Evolutionary conservation across 2,113 vertebrate species (phyloP).

Genomic region (Camelus bactrianus): DNA sequence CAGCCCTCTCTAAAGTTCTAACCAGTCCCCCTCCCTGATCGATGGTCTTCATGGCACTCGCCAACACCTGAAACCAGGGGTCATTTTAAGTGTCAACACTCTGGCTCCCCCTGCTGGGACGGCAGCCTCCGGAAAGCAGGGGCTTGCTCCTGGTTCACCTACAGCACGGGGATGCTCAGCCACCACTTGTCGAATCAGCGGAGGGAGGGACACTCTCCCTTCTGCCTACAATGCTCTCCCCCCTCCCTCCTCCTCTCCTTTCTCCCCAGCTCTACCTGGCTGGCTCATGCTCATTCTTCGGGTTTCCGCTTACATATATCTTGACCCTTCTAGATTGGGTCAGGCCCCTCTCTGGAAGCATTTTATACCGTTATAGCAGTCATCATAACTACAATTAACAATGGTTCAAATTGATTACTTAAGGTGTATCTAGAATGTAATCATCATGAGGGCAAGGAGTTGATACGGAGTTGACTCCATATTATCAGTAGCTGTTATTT

Average conservation of each 20-base stretch:
- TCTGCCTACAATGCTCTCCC: not conserved
- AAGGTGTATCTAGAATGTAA: not conserved
- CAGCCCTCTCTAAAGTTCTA: not conserved
- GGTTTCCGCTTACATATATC: not conserved
- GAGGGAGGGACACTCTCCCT: not conserved
- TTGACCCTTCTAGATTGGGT: not conserved
- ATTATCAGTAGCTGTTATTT: not conserved
- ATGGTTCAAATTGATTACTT: not conserved
- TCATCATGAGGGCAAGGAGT: not conserved
- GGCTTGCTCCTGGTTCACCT: not conserved
- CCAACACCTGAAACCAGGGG: not conserved
- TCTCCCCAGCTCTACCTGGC: not conserved
- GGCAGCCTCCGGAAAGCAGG: not conserved
- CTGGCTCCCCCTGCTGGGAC: not conserved
- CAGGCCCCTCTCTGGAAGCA: not conserved
- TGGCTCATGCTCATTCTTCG: not conserved
- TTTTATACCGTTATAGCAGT: not conserved
- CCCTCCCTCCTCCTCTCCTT: not conserved
- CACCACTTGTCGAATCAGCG: rapidly evolving
- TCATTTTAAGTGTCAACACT: not conserved
- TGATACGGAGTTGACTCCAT: not conserved
- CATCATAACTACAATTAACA: not conserved
- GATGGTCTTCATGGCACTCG: not conserved
- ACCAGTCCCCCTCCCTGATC: not conserved
- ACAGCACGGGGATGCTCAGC: not conserved